A percentile compares a stretch with the other conserved stretches of the same genome.
Conservation (phyloP, 1,140 invertebrate genomes). For the Diabrotica virgifera region DNA sequence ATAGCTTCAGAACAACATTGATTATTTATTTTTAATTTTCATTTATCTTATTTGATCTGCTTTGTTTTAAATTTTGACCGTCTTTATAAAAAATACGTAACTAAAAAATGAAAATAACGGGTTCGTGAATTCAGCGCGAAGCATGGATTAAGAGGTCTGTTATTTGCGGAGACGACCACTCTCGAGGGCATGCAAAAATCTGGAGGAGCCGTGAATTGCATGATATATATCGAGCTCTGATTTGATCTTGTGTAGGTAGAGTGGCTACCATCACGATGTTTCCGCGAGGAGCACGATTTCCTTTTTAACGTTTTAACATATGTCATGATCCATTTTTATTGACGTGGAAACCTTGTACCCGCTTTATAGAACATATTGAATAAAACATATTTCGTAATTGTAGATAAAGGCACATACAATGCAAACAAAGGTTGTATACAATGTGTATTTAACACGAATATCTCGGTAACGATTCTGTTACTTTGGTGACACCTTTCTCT, state of each 20-base stretch:
- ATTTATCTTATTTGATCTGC: too few species aligned
- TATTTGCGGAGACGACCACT: not conserved
- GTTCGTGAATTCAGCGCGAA: too few species aligned
- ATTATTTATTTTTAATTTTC: too few species aligned
- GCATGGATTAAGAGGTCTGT: not conserved
- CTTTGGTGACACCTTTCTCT: too few species aligned
- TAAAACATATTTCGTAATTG: slow-evolving; percentile 3
- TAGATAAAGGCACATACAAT: slow-evolving; percentile 1
- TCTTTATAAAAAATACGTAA: too few species aligned
- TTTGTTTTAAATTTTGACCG: too few species aligned
- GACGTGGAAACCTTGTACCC: not conserved
- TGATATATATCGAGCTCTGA: slow-evolving; percentile 26
- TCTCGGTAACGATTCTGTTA: too few species aligned
- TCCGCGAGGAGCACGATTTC: slow-evolving; percentile 24
- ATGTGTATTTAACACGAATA: not conserved
- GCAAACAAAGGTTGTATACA: slow-evolving; percentile 1
- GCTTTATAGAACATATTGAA: slow-evolving; percentile 1
- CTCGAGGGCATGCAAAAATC: slow-evolving; percentile 14
- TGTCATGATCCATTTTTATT: slow-evolving; percentile 28
- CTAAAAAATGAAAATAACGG: too few species aligned
- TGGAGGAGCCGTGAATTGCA: slow-evolving; percentile 9
- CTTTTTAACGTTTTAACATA: slow-evolving; percentile 27
- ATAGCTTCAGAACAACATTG: too few species aligned
- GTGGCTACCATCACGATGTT: slow-evolving; percentile 26
- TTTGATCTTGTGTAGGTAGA: slow-evolving; percentile 22